Conservation (phyloP, 2,797 vertebrate genomes). For the Ctenochaetus hawaiiensis region DNA sequence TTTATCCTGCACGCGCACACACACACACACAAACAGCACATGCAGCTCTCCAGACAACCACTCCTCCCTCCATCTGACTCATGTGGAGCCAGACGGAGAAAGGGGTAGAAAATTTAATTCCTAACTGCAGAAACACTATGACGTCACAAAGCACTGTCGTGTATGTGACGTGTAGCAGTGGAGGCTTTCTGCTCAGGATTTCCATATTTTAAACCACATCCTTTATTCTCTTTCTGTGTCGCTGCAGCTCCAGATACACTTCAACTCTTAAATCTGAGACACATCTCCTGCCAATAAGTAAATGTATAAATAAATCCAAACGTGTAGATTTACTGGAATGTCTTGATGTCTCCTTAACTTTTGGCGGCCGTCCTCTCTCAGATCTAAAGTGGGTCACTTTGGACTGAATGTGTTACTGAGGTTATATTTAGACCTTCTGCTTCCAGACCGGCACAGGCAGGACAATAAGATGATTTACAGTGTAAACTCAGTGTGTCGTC, state of each 20-base stretch:
- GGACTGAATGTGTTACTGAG: constrained; percentile 44
- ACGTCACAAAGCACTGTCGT: constrained; percentile 22
- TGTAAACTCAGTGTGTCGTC: constrained; percentile 31
- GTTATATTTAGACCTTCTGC: constrained; percentile 73
- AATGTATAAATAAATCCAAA: constrained; percentile 48
- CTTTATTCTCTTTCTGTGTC: constrained; percentile 51
- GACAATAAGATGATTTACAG: constrained; percentile 40
- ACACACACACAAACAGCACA: constrained; percentile 12
- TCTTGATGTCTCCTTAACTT: constrained; percentile 67
- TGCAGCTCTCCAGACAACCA: constrained; percentile 26
- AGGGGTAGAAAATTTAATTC: constrained; percentile 45
- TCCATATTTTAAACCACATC: constrained; percentile 59
- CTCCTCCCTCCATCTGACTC: constrained; percentile 16
- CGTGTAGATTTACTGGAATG: constrained; percentile 32
- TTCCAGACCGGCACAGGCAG: constrained; percentile 50
- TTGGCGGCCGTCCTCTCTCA: constrained; percentile 55
- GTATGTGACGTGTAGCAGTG: constrained; percentile 19
- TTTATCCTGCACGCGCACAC: constrained; percentile 11
- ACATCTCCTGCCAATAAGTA: constrained; percentile 45
- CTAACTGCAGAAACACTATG: constrained; percentile 32
- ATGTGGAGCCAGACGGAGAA: constrained; percentile 18
- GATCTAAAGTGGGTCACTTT: constrained; percentile 77
- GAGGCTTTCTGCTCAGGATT: constrained; percentile 46
- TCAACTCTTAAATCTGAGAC: constrained; percentile 41
- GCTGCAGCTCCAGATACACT: constrained; percentile 29